A percentile compares a stretch with the other conserved stretches of the same genome.
phyloP scores from a whole-genome alignment of 2,113 vertebrate genomes.

The Pristiophorus japonicus region DNA sequence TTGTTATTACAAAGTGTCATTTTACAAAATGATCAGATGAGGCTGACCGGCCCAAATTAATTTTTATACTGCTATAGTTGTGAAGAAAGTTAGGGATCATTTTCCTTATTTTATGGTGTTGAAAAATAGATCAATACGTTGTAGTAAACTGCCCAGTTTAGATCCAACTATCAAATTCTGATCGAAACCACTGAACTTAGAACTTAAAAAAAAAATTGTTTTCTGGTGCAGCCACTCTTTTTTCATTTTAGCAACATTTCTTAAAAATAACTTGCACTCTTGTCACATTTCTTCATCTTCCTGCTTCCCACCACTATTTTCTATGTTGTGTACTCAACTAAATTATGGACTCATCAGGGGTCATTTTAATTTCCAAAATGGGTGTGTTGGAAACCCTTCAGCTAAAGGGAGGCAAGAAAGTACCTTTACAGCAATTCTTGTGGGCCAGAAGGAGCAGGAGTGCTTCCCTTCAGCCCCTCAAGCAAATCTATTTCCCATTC shows the following conservation, averaged over 20 bases:
- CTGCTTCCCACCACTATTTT: not conserved
- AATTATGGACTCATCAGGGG: not conserved
- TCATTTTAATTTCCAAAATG: not conserved
- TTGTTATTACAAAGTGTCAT: not conserved
- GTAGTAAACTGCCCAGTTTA: not conserved
- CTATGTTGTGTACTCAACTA: not conserved
- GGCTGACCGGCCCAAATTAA: not conserved
- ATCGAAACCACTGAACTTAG: not conserved
- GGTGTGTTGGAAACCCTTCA: not conserved
- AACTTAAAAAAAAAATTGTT: not conserved
- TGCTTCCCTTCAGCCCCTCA: not conserved
- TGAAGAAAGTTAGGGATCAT: not conserved
- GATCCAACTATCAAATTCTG: not conserved
- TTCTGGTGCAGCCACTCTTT: not conserved
- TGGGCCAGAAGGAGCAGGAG: not conserved
- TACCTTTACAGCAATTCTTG: not conserved
- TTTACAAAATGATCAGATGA: not conserved
- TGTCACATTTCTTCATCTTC: not conserved
- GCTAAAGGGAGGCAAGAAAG: not conserved
- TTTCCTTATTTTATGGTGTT: too few species aligned
- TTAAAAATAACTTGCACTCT: not conserved
- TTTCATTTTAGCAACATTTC: not conserved
- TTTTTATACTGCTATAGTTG: not conserved
- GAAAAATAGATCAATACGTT: not conserved
- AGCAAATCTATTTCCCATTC: not conserved